A percentile compares a stretch with the other conserved stretches of the same genome.
These are phyloP conservation scores for Antheraea pernyi DNA, from an alignment of 1,140 invertebrate genomes.

Conservation along the genomic window DNA sequence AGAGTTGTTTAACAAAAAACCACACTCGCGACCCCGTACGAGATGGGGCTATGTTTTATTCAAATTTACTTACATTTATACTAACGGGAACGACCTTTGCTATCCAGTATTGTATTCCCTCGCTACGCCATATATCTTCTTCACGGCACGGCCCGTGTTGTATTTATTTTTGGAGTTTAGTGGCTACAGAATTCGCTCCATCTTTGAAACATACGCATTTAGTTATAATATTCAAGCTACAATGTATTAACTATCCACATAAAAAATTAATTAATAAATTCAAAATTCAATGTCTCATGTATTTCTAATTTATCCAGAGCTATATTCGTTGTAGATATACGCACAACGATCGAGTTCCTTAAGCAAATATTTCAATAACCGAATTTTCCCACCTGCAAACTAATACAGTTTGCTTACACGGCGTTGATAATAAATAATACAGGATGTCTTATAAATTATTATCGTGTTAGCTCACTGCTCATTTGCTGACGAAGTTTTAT, in stretches of 20 bases:
- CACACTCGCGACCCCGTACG: slow-evolving; percentile 28
- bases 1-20: slow-evolving; percentile 29
- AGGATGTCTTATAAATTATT: slow-evolving; percentile 72
- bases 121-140: slow-evolving; percentile 74
- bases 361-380: slow-evolving; percentile 3
- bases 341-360: not conserved
- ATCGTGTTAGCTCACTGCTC: slow-evolving; percentile 70
- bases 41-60: slow-evolving; percentile 70
- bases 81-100: slow-evolving; percentile 74
- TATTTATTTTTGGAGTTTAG: slow-evolving; percentile 67
- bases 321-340: not conserved
- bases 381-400: slow-evolving; percentile 13
- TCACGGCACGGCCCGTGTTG: slow-evolving; percentile 46
- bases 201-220: not conserved
- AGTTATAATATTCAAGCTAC: not conserved
- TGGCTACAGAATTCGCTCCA: not conserved
- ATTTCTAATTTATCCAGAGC: too few relatives aligned
- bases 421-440: slow-evolving; percentile 65
- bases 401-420: slow-evolving; percentile 6
- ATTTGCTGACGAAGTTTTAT: slow-evolving; percentile 73
- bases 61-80: slow-evolving; percentile 79
- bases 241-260: too few relatives aligned
- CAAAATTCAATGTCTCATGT: too few relatives aligned
- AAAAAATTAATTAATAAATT: too few relatives aligned
- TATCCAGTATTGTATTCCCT: slow-evolving; percentile 74